These are phyloP conservation scores for Diachrysia chrysitis DNA, from an alignment of 2,888 invertebrate genomes.

Conservation along the genomic window DNA sequence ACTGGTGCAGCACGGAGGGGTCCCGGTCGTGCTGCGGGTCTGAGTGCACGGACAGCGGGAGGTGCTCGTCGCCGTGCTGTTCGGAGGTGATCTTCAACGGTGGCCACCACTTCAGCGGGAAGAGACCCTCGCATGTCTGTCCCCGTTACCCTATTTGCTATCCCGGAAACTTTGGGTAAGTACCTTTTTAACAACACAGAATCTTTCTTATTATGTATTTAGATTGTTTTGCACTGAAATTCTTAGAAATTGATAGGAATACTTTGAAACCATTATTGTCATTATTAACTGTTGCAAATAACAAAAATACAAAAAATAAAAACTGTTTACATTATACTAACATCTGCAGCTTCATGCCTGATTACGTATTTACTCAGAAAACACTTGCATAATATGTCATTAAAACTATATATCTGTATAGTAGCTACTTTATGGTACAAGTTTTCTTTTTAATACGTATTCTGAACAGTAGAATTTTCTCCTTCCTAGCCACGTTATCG, in stretches of 20 bases:
- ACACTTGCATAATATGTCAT: no score
- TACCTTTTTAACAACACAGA: slow-evolving; percentile 32
- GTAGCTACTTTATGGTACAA: not conserved
- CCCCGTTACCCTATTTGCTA: slow-evolving; percentile 77
- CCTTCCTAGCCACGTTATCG: not conserved
- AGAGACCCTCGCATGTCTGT: slow-evolving; percentile 75
- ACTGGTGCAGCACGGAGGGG: slow-evolving; percentile 75
- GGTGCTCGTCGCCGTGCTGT: slow-evolving; percentile 86
- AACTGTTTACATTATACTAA: no score
- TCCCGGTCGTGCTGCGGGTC: slow-evolving; percentile 76
- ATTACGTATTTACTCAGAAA: not conserved
- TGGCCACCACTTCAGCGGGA: slow-evolving; percentile 84
- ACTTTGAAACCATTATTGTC: no score
- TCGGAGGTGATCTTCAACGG: slow-evolving; percentile 88
- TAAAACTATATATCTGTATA: not conserved
- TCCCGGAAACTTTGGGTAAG: slow-evolving; percentile 86
- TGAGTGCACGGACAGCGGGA: slow-evolving; percentile 81
- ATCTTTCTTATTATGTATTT: no score
- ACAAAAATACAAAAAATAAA: no score
- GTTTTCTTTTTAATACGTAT: not conserved
- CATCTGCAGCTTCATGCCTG: not conserved
- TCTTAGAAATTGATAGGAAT: no score
- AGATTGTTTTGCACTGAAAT: no score
- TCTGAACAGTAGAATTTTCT: not conserved
- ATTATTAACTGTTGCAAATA: no score